A percentile compares a stretch with the other conserved stretches of the same genome.
Evolutionary conservation across 2,888 invertebrate genomes (phyloP).

Genomic region (Trachelus tabidus): DNA sequence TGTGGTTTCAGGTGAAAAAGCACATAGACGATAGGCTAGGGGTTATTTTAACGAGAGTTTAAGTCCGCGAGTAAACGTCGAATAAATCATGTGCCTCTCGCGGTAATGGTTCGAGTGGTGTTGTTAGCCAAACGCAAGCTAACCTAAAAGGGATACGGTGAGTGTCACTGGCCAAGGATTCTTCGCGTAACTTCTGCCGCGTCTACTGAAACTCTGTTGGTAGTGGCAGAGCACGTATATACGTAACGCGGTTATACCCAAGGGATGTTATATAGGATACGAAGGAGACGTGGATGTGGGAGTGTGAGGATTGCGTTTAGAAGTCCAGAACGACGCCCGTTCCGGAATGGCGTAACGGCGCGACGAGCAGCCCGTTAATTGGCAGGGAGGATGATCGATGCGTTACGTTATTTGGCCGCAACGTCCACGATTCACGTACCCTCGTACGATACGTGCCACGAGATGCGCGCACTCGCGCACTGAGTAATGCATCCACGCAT

Average conservation of each 20-base stretch:
- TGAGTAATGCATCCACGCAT: background rate
- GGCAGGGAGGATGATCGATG: constrained; percentile 56
- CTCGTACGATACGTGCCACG: background rate
- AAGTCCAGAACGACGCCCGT: background rate
- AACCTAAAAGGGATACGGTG: background rate
- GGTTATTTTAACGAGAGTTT: constrained; percentile 63
- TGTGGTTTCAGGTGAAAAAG: constrained; percentile 13
- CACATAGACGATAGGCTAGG: constrained; percentile 31
- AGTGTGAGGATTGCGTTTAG: background rate
- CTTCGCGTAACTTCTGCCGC: background rate
- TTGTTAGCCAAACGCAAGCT: background rate
- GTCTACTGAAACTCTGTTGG: background rate
- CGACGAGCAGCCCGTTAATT: constrained; percentile 44
- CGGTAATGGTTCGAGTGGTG: constrained; percentile 20
- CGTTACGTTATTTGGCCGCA: constrained; percentile 44
- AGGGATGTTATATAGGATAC: background rate
- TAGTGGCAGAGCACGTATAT: background rate
- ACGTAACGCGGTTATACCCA: background rate
- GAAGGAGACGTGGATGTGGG: background rate
- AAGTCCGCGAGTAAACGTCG: constrained; percentile 62
- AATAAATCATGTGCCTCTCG: constrained; percentile 58
- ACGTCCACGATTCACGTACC: constrained; percentile 9
- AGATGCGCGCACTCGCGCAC: background rate
- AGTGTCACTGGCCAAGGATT: background rate
- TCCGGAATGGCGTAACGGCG: constrained; percentile 31